A percentile compares a stretch with the other conserved stretches of the same genome.
Evolutionary conservation across 2,888 invertebrate species (phyloP).

Genomic region (Cenopis cana): DNA sequence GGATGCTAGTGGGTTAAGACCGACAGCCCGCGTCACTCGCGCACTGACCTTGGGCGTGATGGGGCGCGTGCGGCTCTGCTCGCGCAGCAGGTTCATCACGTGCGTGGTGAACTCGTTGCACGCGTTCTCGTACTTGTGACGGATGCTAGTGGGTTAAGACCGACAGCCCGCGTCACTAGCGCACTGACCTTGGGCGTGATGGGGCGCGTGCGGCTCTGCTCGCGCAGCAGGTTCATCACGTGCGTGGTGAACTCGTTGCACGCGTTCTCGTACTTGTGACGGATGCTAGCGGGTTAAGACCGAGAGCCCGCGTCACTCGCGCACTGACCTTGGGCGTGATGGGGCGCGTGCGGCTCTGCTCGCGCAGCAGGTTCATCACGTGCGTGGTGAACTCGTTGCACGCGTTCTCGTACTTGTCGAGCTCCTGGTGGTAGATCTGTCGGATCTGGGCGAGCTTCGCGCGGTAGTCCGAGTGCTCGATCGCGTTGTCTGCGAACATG

Average conservation of each 20-base stretch:
- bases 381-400: constrained; percentile 99
- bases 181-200: constrained; percentile 93
- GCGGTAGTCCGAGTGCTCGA: constrained; percentile 99
- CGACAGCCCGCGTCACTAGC: too few species aligned
- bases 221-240: constrained; percentile 98
- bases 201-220: constrained; percentile 98
- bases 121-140: too few species aligned
- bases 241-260: constrained; percentile 99
- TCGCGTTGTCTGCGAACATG: constrained; percentile 93
- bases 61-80: constrained; percentile 97
- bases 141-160: too few species aligned
- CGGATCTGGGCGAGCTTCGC: constrained; percentile 99
- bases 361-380: constrained; percentile 98
- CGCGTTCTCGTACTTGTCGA: constrained; percentile 99
- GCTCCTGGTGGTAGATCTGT: constrained; percentile 99
- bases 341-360: constrained; percentile 98
- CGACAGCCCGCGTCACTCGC: too few species aligned
- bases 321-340: constrained; percentile 93
- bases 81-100: too few species aligned
- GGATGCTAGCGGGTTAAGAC: too few species aligned
- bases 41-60: constrained; percentile 93
- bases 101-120: too few species aligned
- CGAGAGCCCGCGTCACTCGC: too few species aligned
- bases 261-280: constrained; percentile 98
- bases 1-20: too few species aligned